Conservation (phyloP, 1,140 invertebrate species). For the Dryas iulia region DNA sequence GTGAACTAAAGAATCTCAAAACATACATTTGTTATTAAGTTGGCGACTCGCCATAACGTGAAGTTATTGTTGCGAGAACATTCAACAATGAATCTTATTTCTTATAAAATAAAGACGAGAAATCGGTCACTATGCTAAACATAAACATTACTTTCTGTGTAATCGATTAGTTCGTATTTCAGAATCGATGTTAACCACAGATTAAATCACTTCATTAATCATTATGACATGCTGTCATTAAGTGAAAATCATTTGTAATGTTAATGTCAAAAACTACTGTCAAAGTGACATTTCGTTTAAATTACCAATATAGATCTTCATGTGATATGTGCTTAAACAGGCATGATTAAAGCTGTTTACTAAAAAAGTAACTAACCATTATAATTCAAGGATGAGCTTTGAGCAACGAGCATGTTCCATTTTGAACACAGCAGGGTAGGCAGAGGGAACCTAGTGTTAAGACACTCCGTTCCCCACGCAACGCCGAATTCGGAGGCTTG, state of each 20-base stretch:
- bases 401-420: too few species aligned
- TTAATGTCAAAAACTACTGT: not conserved
- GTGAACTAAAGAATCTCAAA: not conserved
- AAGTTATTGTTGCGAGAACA: not conserved
- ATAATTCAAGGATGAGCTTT: too few species aligned
- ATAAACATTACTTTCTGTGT: slow-evolving; percentile 1
- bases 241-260: not conserved
- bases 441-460: too few species aligned
- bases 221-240: not conserved
- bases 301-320: not conserved
- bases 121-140: not conserved
- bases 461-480: too few species aligned
- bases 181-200: not conserved
- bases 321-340: too few species aligned
- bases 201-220: not conserved
- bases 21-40: slow-evolving; percentile 18
- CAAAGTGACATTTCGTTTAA: not conserved
- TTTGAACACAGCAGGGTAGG: too few species aligned
- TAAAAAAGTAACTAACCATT: too few species aligned
- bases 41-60: not conserved
- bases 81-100: not conserved
- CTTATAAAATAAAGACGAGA: not conserved
- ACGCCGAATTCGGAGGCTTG: too few species aligned
- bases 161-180: slow-evolving; percentile 6
- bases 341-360: too few species aligned